phyloP scores from a whole-genome alignment of 2,113 vertebrate genomes.

The Myrmophylax atrothorax region DNA sequence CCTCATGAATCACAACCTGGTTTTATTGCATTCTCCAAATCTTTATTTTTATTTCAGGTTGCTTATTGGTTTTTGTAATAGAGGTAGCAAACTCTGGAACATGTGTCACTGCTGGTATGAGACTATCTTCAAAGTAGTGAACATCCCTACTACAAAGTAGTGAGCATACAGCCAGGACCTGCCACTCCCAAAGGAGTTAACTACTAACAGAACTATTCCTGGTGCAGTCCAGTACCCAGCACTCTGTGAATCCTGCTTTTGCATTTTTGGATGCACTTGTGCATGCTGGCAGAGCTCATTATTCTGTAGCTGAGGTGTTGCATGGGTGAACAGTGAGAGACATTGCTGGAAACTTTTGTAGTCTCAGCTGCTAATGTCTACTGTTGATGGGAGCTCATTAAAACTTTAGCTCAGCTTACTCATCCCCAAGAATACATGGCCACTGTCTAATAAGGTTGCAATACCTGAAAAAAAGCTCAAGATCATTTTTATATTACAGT shows the following conservation, averaged over 20 bases:
- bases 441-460: background rate
- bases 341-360: background rate
- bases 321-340: background rate
- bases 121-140: background rate
- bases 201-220: background rate
- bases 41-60: background rate
- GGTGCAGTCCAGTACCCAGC: background rate
- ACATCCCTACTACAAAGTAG: too few species aligned
- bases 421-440: background rate
- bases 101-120: background rate
- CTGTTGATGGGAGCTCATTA: background rate
- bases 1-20: background rate
- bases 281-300: rapidly evolving
- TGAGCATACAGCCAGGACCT: background rate
- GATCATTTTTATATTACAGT: background rate
- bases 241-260: background rate
- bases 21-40: background rate
- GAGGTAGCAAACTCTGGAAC: background rate
- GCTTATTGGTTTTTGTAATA: background rate
- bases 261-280: background rate
- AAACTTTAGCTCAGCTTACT: background rate
- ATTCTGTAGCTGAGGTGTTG: background rate
- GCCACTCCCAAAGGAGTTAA: background rate
- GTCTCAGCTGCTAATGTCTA: background rate
- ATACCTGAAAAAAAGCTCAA: background rate